Evolutionary conservation across 2,797 vertebrate genomes (phyloP).

Genomic region (Pipistrellus pipistrellus): DNA sequence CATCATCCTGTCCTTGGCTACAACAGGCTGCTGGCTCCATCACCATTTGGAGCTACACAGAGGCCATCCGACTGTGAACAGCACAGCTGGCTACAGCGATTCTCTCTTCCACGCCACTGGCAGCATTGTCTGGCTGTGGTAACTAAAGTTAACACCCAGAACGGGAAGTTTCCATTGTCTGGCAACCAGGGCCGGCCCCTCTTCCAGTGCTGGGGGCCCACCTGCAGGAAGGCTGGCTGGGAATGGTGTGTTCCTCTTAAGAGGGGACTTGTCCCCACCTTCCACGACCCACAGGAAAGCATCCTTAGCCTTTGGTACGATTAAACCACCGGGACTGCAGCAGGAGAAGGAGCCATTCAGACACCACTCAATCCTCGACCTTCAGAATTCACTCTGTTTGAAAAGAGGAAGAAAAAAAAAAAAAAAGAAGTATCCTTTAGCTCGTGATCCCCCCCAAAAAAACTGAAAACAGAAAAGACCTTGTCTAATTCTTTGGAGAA

Average conservation of each 20-base stretch:
- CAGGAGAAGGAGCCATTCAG: conserved; percentile 32
- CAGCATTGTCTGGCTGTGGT: conserved; percentile 92
- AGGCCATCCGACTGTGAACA: conserved; percentile 91
- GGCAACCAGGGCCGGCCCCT: conserved; percentile 74
- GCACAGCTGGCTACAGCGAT: conserved; percentile 93
- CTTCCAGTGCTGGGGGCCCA: conserved; percentile 85
- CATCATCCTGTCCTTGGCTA: conserved; percentile 92
- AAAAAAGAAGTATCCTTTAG: conserved; percentile 52
- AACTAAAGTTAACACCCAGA: conserved; percentile 92
- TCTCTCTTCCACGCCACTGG: conserved; percentile 91
- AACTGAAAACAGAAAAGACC: conserved; percentile 77
- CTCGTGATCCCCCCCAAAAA: conserved; percentile 54
- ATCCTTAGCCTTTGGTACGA: neutral
- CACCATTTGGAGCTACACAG: conserved; percentile 89
- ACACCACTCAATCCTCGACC: neutral
- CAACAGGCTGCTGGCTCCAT: conserved; percentile 91
- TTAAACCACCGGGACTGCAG: conserved; percentile 17
- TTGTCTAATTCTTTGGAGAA: conserved; percentile 73
- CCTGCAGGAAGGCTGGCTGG: conserved; percentile 85
- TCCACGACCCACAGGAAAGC: neutral
- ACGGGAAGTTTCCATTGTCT: conserved; percentile 89
- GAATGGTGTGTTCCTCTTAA: neutral
- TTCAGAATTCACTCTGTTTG: neutral
- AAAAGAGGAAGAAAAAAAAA: conserved; percentile 33
- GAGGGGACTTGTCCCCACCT: neutral